Evolutionary conservation across 2,113 vertebrate species (phyloP).

Genomic region (Casuarius casuarius): DNA sequence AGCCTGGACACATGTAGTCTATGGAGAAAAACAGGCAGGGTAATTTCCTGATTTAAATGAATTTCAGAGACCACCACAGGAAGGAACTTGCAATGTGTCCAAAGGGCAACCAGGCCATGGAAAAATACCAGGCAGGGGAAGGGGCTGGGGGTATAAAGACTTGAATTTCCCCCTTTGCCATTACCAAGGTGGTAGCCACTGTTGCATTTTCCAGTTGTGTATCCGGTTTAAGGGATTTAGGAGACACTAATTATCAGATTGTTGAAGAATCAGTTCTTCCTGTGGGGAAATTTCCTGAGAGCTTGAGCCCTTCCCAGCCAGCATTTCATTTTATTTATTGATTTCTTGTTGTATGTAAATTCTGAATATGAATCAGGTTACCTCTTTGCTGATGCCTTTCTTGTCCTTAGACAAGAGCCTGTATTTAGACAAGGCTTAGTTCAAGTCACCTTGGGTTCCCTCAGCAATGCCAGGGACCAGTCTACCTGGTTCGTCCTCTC

Average conservation of each 20-base stretch:
- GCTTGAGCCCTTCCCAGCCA: background rate
- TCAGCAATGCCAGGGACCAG: background rate
- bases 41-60: slow-evolving; percentile 70
- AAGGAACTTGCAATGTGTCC: slow-evolving; percentile 66
- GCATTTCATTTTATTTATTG: background rate
- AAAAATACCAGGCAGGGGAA: slow-evolving; percentile 67
- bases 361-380: background rate
- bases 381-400: background rate
- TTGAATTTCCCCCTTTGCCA: background rate
- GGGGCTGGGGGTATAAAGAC: background rate
- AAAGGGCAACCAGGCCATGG: slow-evolving; percentile 62
- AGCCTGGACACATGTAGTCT: slow-evolving; percentile 30
- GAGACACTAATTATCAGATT: background rate
- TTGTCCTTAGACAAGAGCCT: background rate
- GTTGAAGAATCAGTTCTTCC: slow-evolving; percentile 14
- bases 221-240: background rate
- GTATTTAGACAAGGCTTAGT: background rate
- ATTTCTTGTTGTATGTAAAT: slow-evolving; percentile 19
- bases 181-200: background rate
- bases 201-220: background rate
- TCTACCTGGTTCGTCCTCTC: background rate
- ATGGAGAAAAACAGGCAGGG: slow-evolving; percentile 68
- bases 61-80: slow-evolving; percentile 72
- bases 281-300: background rate
- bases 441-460: background rate